phyloP scores from a whole-genome alignment of 2,888 invertebrate genomes.

The Drymonia ruficornis region DNA sequence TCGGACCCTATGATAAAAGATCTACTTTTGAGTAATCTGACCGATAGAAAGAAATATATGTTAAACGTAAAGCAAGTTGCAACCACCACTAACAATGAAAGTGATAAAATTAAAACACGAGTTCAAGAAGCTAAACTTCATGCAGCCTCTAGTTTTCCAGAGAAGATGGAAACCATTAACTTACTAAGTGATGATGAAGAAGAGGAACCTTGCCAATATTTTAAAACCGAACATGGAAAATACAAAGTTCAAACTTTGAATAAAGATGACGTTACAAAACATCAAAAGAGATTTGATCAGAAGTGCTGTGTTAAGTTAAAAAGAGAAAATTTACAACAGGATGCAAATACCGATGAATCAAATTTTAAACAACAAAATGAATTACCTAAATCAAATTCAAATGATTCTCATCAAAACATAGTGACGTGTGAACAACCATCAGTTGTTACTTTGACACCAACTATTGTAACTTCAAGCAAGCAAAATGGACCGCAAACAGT shows the following conservation, averaged over 20 bases:
- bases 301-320: constrained; percentile 57
- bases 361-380: not conserved
- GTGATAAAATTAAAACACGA: constrained; percentile 37
- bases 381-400: not conserved
- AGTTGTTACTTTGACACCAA: not conserved
- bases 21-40: constrained; percentile 49
- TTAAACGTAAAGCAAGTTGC: constrained; percentile 62
- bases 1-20: constrained; percentile 55
- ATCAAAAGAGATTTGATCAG: constrained; percentile 57
- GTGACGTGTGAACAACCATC: not conserved
- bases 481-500: not conserved
- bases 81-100: constrained; percentile 25
- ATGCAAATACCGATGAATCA: not conserved
- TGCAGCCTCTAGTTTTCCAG: not conserved
- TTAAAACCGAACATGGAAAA: constrained; percentile 65
- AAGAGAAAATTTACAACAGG: constrained; percentile 25
- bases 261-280: constrained; percentile 43
- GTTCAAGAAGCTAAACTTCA: constrained; percentile 43
- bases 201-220: constrained; percentile 29
- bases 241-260: constrained; percentile 50
- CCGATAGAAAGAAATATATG: constrained; percentile 50
- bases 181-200: constrained; percentile 76
- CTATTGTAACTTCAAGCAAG: not conserved
- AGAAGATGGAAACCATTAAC: constrained; percentile 60
- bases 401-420: not conserved